Percentiles rank a stretch among this genome's conserved stretches.
Evolutionary conservation across 2,797 vertebrate species (phyloP).

Genomic region (Urocyon cinereoargenteus): DNA sequence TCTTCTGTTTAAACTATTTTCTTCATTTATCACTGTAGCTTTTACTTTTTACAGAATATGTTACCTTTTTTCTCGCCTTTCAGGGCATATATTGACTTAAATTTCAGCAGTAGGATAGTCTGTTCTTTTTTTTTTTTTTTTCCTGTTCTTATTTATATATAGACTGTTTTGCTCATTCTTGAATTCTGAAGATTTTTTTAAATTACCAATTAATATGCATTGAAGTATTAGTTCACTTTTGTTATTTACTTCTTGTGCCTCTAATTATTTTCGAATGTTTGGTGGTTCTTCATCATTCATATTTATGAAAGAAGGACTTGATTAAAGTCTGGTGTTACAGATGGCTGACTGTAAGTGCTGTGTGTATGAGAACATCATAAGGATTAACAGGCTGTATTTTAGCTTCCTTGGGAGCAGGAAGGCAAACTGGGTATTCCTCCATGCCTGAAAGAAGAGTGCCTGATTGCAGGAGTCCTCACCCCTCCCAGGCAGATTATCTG

Average conservation of each 20-base stretch:
- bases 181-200: background rate
- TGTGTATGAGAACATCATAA: background rate
- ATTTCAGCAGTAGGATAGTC: background rate
- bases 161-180: background rate
- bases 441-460: background rate
- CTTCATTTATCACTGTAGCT: background rate
- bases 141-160: background rate
- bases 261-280: conserved; percentile 28
- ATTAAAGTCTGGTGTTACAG: background rate
- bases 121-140: background rate
- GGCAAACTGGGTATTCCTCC: background rate
- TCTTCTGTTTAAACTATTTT: background rate
- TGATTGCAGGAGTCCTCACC: background rate
- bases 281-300: background rate
- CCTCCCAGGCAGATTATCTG: background rate
- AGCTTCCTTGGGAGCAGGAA: background rate
- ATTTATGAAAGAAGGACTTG: background rate
- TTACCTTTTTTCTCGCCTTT: background rate
- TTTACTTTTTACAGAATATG: background rate
- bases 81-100: background rate
- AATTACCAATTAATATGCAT: background rate
- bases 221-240: background rate
- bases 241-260: background rate
- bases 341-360: background rate
- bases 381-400: background rate